These are phyloP conservation scores for Trichechus manatus DNA, from an alignment of 2,113 vertebrate species.

Conservation along the genomic window DNA sequence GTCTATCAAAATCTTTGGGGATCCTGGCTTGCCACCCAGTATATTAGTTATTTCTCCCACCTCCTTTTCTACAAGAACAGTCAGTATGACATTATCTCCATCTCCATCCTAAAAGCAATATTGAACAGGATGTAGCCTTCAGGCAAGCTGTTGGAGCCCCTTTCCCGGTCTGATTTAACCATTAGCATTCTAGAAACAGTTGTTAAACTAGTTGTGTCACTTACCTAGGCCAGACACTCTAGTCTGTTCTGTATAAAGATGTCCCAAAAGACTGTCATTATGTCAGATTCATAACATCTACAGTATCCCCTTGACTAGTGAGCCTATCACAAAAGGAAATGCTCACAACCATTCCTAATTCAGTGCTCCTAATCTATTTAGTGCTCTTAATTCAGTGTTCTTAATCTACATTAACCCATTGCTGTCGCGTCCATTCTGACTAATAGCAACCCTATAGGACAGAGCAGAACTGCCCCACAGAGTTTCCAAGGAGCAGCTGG, in stretches of 20 bases:
- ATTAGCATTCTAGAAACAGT: constrained; percentile 27
- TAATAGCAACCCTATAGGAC: no score
- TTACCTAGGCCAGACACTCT: background rate
- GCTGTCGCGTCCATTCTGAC: background rate
- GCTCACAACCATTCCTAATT: constrained; percentile 20
- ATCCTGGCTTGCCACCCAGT: background rate
- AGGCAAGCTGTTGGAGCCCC: background rate
- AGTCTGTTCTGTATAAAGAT: background rate
- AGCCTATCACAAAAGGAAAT: background rate
- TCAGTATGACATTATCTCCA: background rate
- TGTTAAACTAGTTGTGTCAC: constrained; percentile 32
- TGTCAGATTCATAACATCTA: background rate
- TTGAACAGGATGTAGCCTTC: constrained; percentile 3
- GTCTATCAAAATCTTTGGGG: constrained; percentile 5
- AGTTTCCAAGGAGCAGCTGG: no score
- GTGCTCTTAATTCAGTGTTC: background rate
- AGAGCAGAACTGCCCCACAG: no score
- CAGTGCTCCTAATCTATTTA: background rate
- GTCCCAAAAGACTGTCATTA: background rate
- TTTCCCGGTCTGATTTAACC: constrained; percentile 40
- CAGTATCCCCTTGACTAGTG: background rate
- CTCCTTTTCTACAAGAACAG: background rate
- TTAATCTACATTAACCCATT: background rate
- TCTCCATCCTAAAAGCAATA: constrained; percentile 15
- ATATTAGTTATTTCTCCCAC: background rate